Evolutionary conservation across 2,797 vertebrate species (phyloP), one percentile per base, ranked within the genome.

Genomic region (Cichlasoma orientale): DNA sequence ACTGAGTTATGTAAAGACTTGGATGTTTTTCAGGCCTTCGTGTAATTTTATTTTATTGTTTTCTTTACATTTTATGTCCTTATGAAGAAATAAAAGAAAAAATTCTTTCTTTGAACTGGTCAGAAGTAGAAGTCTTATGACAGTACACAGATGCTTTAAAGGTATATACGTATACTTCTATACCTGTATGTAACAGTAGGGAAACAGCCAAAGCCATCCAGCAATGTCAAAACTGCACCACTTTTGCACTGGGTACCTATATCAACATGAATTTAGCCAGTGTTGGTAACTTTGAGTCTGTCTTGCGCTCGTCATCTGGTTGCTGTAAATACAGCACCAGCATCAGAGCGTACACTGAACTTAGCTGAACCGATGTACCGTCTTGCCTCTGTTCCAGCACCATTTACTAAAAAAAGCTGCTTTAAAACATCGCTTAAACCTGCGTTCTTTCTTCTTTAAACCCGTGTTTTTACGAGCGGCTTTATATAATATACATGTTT

Each of bases 131-230:
- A 44, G 13, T 44, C 41, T 50, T 50, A 18, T 18, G 44, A 50
- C 5, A 50, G 16, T 18, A 18, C 16, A 50, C 16, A 50, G 13
- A 5, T 44, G 13, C 5, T 18, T 50, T 50, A 50, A 50, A 18
- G 44, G 7, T 50, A 50, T 8, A 19, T 19, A 50, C 14, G 5
- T 0, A 23, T 3, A 7, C 18, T 7, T 4, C 11, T 3, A 6
- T 14, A 5, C 18, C 0, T 53, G 0, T 21, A 5, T 6, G 1
- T 23, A 12, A 21, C 44, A 47, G 16, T 19, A 18, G 6, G 14
- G 44, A 19, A 18, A 6, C 13, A 50, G 2, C 25, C 4, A 10
- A 1, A 31, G 4, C 31, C 16, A 16, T 29, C 16, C 8, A 19
- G 16, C 18, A 19, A 57, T 57, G 16, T 57, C 27, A 31, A 9